phyloP scores from a whole-genome alignment of 2,797 vertebrate species.

The Benthosema pterotum region DNA sequence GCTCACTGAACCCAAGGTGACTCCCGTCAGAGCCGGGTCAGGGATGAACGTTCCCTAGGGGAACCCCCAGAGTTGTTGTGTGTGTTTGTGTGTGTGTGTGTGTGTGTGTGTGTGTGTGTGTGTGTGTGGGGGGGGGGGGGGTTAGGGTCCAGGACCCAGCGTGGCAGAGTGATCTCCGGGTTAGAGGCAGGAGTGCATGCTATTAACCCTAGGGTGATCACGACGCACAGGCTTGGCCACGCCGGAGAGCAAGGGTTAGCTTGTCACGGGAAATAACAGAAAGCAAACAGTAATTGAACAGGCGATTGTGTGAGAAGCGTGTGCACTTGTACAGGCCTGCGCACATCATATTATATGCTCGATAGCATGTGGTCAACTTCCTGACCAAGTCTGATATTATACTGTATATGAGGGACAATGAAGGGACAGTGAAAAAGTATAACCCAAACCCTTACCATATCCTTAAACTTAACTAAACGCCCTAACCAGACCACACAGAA shows the following conservation, averaged over 20 bases:
- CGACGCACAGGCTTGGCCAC: slow-evolving; percentile 14
- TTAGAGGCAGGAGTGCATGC: slow-evolving; percentile 56
- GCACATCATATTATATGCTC: slow-evolving; percentile 8
- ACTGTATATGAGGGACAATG: too few species aligned
- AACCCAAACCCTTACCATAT: too few species aligned
- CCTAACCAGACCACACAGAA: too few species aligned
- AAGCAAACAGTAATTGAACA: slow-evolving; percentile 41
- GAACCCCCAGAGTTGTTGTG: slow-evolving; percentile 24
- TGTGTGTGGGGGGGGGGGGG: background rate
- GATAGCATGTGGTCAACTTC: slow-evolving; percentile 18
- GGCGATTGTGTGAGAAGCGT: slow-evolving; percentile 1
- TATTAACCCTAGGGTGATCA: slow-evolving; percentile 60
- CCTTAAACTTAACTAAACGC: too few species aligned
- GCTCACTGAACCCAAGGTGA: slow-evolving; percentile 43
- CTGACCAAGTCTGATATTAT: slow-evolving; percentile 7
- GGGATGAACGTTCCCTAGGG: slow-evolving; percentile 51
- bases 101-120: too few species aligned
- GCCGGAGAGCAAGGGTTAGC: slow-evolving; percentile 27
- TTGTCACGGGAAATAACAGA: slow-evolving; percentile 39
- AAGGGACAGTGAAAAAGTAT: too few species aligned
- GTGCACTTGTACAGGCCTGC: too few species aligned
- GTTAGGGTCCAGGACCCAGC: slow-evolving; percentile 38
- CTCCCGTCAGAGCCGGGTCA: slow-evolving; percentile 26
- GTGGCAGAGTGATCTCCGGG: slow-evolving; percentile 24
- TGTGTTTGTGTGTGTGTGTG: too few species aligned